Percentiles rank a stretch among this genome's conserved stretches.
These are phyloP conservation scores for Rhynchomys soricoides DNA, from an alignment of 2,113 vertebrate genomes.

Conservation along the genomic window DNA sequence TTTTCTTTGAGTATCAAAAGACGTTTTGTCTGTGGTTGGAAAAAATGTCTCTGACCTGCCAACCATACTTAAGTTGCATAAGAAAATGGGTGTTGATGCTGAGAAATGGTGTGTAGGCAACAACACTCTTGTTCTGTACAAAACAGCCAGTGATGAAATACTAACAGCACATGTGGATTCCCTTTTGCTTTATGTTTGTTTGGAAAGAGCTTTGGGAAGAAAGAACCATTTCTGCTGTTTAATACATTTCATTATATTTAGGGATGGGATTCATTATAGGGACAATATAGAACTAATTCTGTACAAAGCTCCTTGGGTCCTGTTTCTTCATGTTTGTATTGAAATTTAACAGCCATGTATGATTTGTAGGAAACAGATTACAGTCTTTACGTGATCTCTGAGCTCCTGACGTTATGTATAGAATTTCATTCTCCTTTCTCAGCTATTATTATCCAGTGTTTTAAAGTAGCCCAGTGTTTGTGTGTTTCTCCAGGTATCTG, in stretches of 20 bases:
- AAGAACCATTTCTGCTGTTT: constrained; percentile 50
- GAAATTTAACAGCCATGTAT: constrained; percentile 32
- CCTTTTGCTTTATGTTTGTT: constrained; percentile 62
- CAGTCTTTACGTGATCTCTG: constrained; percentile 20
- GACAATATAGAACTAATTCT: constrained; percentile 53
- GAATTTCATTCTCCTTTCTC: constrained; percentile 42
- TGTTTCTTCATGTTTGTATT: constrained; percentile 19
- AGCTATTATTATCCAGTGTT: not conserved
- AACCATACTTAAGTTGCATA: constrained; percentile 79
- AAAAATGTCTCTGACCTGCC: constrained; percentile 76
- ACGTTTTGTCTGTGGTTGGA: constrained; percentile 78
- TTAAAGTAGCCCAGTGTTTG: not conserved
- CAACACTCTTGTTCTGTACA: constrained; percentile 64
- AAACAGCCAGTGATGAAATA: constrained; percentile 75
- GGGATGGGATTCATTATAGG: constrained; percentile 20
- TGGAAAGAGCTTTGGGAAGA: constrained; percentile 40
- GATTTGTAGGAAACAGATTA: not conserved
- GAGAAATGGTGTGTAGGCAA: constrained; percentile 72
- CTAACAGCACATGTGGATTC: constrained; percentile 55
- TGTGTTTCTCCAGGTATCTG: not conserved
- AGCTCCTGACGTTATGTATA: not conserved
- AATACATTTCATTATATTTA: constrained; percentile 60
- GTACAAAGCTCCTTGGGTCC: not conserved
- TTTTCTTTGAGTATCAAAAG: constrained; percentile 75
- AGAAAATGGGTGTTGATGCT: constrained; percentile 78